Evolutionary conservation across 2,888 invertebrate genomes (phyloP), one percentile per base, ranked within the genome.

Genomic region (Meghimatium bilineatum): DNA sequence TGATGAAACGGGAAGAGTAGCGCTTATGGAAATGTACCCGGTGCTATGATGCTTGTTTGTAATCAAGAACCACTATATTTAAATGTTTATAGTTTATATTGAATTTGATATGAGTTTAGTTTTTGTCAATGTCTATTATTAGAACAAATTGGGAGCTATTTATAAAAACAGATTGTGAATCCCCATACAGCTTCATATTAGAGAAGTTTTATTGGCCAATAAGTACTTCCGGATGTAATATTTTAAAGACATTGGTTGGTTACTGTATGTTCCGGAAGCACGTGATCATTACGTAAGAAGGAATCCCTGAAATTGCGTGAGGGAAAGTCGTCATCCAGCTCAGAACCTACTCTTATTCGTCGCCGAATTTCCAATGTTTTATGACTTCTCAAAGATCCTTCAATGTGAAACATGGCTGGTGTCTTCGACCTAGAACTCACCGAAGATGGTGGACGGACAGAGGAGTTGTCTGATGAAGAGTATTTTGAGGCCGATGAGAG

Each of bases 401-500:
- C 86, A 82, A 85, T 88, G 84, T 89, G 85, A 88, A 86, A 80
- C 74, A 94, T 94, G 94, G 94, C 94, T 94, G 97, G 97, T 94
- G 96, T 98, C 94, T 98, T 98, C 94, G 97, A 97, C 95, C 96
- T 98, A 94, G 98, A 98, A 94, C 95, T 98, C 93, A 96, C 96
- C 92, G 94, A 93, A 83, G 91, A 90, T 69, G 91, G 90, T 29
- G 90, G 90, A 78, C 89, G 88, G 44, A 89, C 90, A 38, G 93
- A 93, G 76, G 92, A 93, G 96, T 96, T 93, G 92, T 95, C 95
- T 82, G 96, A 97, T 90, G 97, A 98, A 93, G 98, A 98, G 95
- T 96, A 96, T 93, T 96, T 97, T 93, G 97, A 97, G 89, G 89
- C 91, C 85, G 93, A 92, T 85, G 91, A 91, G 82, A 89, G 91